Evolutionary conservation across 2,797 vertebrate species (phyloP), one percentile per base, ranked within the genome.

Genomic region (Helarctos malayanus): DNA sequence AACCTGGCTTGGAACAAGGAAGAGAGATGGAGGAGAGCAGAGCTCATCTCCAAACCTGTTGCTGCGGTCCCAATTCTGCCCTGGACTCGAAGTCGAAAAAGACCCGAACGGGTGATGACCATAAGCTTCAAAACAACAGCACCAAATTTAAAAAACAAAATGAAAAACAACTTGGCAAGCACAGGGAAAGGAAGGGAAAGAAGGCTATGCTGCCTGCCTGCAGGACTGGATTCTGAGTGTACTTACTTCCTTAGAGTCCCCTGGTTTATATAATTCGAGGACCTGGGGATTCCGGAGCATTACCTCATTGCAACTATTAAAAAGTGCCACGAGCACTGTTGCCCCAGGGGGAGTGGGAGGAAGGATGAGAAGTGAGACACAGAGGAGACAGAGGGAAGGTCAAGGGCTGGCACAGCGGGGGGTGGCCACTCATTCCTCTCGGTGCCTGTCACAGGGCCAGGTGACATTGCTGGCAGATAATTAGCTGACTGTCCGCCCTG

Each of bases 281-380:
- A 32, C 78, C 88, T 76, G 57, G 75, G 73, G 29, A 89, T 61
- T 94, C 61, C 75, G 79, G 87, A 85, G 81, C 45, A 59, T 57
- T 15, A 27, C 54, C 32, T 92, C 52, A 57, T 0, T 80, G 65
- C 14, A 38, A 32, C 56, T 45, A 63, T 54, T 45, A 54, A 75
- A 80, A 91, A 49, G 45, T 29, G 21, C 27, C 68, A 16, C 3
- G n/a, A 81, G n/a, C 23, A 2, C 80, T 54, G 23, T 45, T 57
- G 71, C 27, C 47, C 25, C 54, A 18, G 38, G 32, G 12, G 47
- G 1, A 49, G 10, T 35, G 0, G 38, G 45, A 27, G 65, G 23
- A 84, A 27, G 41, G 19, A 16, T 57, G 89, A 82, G 86, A 63
- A 82, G 41, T 29, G n/a, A 80, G 57, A 65, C 41, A 16, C 3